Conservation (phyloP, 2,888 invertebrate species). For the Branchipolynoe longqiensis region DNA sequence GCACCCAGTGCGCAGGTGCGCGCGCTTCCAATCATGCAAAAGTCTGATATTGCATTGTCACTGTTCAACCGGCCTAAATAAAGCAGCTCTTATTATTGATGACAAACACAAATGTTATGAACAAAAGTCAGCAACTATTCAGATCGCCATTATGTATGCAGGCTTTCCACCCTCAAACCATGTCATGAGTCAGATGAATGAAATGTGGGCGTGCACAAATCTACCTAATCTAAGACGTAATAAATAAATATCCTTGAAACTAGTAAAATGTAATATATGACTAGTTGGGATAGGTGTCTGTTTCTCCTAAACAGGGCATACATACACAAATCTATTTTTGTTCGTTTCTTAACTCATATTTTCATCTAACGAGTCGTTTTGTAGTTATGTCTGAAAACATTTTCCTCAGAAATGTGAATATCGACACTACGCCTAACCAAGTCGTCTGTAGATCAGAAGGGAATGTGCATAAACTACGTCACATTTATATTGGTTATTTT, state of each 20-base stretch:
- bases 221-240: constrained; percentile 4
- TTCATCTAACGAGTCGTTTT: too few relatives aligned
- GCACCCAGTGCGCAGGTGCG: too few relatives aligned
- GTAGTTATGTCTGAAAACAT: too few relatives aligned
- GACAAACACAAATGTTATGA: too few relatives aligned
- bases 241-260: constrained; percentile 47
- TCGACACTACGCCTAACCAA: background rate
- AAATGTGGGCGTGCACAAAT: background rate
- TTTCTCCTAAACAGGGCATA: constrained; percentile 25
- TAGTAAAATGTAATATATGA: constrained; percentile 48
- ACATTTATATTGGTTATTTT: background rate
- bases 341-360: too few relatives aligned
- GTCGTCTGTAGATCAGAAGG: background rate
- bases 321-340: constrained; percentile 9
- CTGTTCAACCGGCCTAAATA: too few relatives aligned
- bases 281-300: constrained; percentile 49
- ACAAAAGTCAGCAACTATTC: too few relatives aligned
- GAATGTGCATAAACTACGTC: background rate
- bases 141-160: too few relatives aligned
- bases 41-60: too few relatives aligned
- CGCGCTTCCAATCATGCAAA: too few relatives aligned
- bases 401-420: too few relatives aligned
- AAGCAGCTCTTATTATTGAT: too few relatives aligned
- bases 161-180: background rate
- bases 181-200: background rate